Percentiles rank a stretch among this genome's conserved stretches.
These are phyloP conservation scores for Dendronephthya gigantea DNA, from an alignment of 64 coral and sea anemone species.

Conservation along the genomic window DNA sequence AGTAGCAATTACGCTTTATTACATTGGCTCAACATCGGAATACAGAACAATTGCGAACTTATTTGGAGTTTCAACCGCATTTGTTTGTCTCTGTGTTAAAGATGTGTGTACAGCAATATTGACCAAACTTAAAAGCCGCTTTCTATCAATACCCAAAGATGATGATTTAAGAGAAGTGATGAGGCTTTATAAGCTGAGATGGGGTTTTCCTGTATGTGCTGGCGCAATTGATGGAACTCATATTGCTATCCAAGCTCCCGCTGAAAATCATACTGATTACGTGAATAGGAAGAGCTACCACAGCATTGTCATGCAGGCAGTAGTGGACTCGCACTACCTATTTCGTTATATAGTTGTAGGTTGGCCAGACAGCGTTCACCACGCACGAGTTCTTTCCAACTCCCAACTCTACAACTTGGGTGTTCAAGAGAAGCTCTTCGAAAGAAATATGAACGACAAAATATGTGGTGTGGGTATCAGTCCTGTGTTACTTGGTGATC, in stretches of 20 bases:
- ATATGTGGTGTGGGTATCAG: too few species aligned
- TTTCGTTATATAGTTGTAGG: slow-evolving; percentile 41
- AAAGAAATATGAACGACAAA: too few species aligned
- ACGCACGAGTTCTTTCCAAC: slow-evolving; percentile 40
- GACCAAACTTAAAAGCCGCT: not conserved
- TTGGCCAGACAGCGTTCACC: slow-evolving; percentile 48
- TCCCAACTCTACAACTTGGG: slow-evolving; percentile 30
- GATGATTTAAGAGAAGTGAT: slow-evolving; percentile 39
- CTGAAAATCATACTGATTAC: slow-evolving; percentile 27
- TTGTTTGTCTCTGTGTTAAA: slow-evolving; percentile 28
- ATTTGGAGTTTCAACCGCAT: slow-evolving; percentile 30
- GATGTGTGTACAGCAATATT: not conserved
- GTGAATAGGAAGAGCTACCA: slow-evolving; percentile 47
- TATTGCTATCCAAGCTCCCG: slow-evolving; percentile 18
- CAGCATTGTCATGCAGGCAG: too few species aligned
- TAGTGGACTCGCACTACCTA: slow-evolving; percentile 28
- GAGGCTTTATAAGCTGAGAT: slow-evolving; percentile 13
- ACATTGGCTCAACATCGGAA: slow-evolving; percentile 12
- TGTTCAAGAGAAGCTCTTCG: slow-evolving; percentile 9
- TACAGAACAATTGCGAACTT: slow-evolving; percentile 23
- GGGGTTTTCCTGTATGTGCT: slow-evolving; percentile 43
- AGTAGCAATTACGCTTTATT: slow-evolving; percentile 27
- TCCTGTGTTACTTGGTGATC: too few species aligned
- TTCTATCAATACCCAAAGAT: slow-evolving; percentile 24
- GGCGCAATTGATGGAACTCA: not conserved